Base-by-base conservation (phyloP, 2,797 vertebrate genomes). In the Argyrosomus regius region DNA sequence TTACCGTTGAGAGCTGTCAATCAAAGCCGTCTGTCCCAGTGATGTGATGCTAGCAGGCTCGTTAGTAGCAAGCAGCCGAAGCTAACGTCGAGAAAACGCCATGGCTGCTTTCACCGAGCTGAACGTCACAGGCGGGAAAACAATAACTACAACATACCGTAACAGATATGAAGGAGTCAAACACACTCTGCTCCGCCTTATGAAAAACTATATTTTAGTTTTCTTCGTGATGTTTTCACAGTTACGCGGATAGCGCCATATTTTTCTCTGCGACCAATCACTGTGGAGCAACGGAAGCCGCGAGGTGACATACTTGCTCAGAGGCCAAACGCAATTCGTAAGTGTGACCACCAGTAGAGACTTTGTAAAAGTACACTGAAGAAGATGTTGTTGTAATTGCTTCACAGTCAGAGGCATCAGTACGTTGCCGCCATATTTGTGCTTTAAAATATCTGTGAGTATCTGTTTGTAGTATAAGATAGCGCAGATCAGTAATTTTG, bases 241-340 rank as follows among this genome's bases (percentile, higher is more conserved):
- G 64, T 46, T 66, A 45, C 46, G 53, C 74, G 48, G 72, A 90
- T 72, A 0, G 81, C 89, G 88, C 92, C 91, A 88, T 93, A 7
- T 70, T 35, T 89, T 62, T 39, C 1, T 5, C 10, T 5, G 22
- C 9, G 22, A 84, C 94, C 94, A 94, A 94, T 94, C 91, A 82
- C 0, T 1, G 65, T 6, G 20, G 3, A 77, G 77, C 75, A 4
- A 94, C 85, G 89, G 91, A 0, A 70, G 7, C 0, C 50, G 56
- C 0, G 60, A 81, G 49, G 5, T 3, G 89, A 82, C 91, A 90
- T 50, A 71, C 0, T 0, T 43, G 0, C 0, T 66, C 17, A 1
- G 14, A 16, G 1, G 22, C 5, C 56, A 87, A 87, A 85, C 28
- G 82, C 88, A 13, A 75, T 66, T 79, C n/a, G n/a, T 77, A 69